Evolutionary conservation across 2,113 vertebrate genomes (phyloP), one percentile per base, ranked within the genome.

Genomic region (Archilochus colubris): DNA sequence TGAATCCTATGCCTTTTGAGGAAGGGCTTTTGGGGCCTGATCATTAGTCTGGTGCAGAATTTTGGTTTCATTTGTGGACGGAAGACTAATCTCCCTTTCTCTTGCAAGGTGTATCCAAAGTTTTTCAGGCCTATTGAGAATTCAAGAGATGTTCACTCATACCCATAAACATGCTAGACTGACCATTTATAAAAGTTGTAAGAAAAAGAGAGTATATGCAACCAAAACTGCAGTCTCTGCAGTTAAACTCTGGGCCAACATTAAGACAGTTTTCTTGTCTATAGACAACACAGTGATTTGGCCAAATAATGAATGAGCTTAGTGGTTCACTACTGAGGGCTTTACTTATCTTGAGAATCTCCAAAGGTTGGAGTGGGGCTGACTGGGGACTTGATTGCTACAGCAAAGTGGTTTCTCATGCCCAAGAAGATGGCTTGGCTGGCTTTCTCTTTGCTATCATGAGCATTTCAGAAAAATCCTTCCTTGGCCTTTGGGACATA

Each of bases 161-260:
- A 23, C 9, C 13, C 9, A 18, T 18, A 7, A 31, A 11, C 55
- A 55, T 0, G 0, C 24, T 46, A 40, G 50, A 54, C 8, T 23
- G 57, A 69, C 36, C 14, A 14, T 75, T 46, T 64, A 46, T 57
- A 40, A 81, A 76, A 58, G 43, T 20, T 64, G 14, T 54, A 54
- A 75, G 61, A 75, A 33, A 53, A 63, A 33, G 21, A 63, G 31
- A 53, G 19, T 44, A 31, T 44, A 14, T 54, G 18, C 53, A 50
- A 43, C 10, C 22, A 70, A 44, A 72, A 21, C 22, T 0, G 0
- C n/a, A 38, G 30, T 31, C 18, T 46, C 40, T 43, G 30, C 69
- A 59, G 24, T 64, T 36, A 31, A 81, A 31, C 38, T 44, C 19
- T n/a, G n/a, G 36, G n/a, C 20, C 36, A 70, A 27, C 28, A 8